phyloP scores from a whole-genome alignment of 2,797 vertebrate genomes.

The Coranthus polyacanthus region DNA sequence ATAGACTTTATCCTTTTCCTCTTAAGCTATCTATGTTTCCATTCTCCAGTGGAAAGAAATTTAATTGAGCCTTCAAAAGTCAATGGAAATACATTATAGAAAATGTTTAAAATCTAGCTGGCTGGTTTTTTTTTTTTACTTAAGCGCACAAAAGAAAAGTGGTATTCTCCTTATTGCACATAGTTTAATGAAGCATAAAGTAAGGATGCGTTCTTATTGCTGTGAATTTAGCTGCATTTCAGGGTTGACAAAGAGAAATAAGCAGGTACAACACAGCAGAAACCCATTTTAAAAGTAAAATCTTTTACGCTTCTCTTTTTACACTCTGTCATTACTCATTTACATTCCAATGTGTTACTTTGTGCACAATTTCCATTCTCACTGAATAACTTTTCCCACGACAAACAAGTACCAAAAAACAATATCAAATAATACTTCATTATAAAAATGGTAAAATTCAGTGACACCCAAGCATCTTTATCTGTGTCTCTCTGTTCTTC shows the following conservation, averaged over 20 bases:
- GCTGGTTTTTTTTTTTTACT: too few relatives aligned
- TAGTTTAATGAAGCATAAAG: constrained; percentile 31
- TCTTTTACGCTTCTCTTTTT: constrained; percentile 9
- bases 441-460: constrained; percentile 19
- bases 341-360: constrained; percentile 36
- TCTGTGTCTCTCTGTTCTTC: neutral
- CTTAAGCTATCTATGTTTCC: neutral
- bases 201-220: constrained; percentile 6
- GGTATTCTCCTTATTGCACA: neutral
- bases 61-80: neutral
- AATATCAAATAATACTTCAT: constrained; percentile 28
- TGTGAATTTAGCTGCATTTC: constrained; percentile 18
- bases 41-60: neutral
- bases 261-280: constrained; percentile 18
- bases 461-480: constrained; percentile 12
- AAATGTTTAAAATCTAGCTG: neutral
- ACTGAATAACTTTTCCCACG: constrained; percentile 19
- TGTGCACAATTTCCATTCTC: constrained; percentile 23
- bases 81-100: neutral
- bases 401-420: constrained; percentile 28
- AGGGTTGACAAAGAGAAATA: constrained; percentile 4
- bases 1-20: neutral
- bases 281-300: neutral
- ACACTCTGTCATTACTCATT: constrained; percentile 21
- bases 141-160: neutral